Percentiles rank a stretch among this genome's conserved stretches.
These are phyloP conservation scores for honey bee (Apis mellifera) DNA, from an alignment of 1,140 invertebrate species.

Conservation along the genomic window Amel_HAv3.1 CM009943.2:10098001-10098500, in stretches of 20 bases:
- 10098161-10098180: constrained; percentile 65
- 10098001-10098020: constrained; percentile 36
- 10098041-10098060: constrained; percentile 68
- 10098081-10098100: constrained; percentile 32
- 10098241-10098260: constrained; percentile 25
- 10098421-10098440: constrained; percentile 51
- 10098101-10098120: constrained; percentile 70
- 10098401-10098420: constrained; percentile 45
- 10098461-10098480: constrained; percentile 22
- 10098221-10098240: constrained; percentile 28
- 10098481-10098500: neutral
- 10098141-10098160: constrained; percentile 79
- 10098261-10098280: constrained; percentile 34
- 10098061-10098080: constrained; percentile 56
- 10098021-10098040: constrained; percentile 32
- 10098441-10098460: constrained; percentile 51
- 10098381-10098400: constrained; percentile 34
- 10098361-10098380: constrained; percentile 58
- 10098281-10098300: constrained; percentile 23
- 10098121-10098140: constrained; percentile 76
- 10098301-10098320: neutral
- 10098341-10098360: constrained; percentile 56
- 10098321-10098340: constrained; percentile 12
- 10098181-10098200: constrained; percentile 59
- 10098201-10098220: constrained; percentile 38